These are phyloP conservation scores for Invenusta paracnida DNA, from an alignment of 2,888 invertebrate species.

Conservation along the genomic window DNA sequence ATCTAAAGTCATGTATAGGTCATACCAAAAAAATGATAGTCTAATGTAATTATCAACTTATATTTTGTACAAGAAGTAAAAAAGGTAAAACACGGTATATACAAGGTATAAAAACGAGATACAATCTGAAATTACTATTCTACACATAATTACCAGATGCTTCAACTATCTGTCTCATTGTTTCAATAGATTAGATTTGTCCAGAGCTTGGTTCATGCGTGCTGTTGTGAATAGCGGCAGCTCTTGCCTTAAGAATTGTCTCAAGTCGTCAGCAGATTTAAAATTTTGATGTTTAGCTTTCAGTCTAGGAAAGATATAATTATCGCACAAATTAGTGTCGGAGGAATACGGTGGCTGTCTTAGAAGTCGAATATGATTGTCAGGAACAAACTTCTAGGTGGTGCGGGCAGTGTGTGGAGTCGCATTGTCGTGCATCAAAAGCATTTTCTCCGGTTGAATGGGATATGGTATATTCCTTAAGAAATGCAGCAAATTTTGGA, in stretches of 20 bases:
- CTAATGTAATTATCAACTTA: background rate
- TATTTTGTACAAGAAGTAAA: background rate
- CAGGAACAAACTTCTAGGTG: constrained; percentile 5
- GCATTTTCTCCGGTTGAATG: background rate
- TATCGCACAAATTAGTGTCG: background rate
- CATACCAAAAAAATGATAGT: constrained; percentile 15
- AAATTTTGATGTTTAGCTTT: constrained; percentile 7
- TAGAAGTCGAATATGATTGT: constrained; percentile 23
- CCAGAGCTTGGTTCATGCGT: background rate
- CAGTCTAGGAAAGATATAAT: constrained; percentile 11
- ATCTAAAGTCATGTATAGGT: background rate
- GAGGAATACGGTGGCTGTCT: background rate
- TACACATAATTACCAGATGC: constrained; percentile 2
- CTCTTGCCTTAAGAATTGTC: background rate
- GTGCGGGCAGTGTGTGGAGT: constrained; percentile 19
- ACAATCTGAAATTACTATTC: background rate
- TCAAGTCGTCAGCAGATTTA: constrained; percentile 10
- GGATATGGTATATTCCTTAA: background rate
- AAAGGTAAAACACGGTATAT: background rate
- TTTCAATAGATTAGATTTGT: background rate
- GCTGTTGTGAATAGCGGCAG: constrained; percentile 3
- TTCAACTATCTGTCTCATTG: background rate
- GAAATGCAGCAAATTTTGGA: background rate
- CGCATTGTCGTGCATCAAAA: constrained; percentile 11
- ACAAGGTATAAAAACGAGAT: constrained; percentile 4